Evolutionary conservation across 2,888 invertebrate genomes (phyloP), one percentile per base, ranked within the genome.

Genomic region (Mayetiola destructor): DNA sequence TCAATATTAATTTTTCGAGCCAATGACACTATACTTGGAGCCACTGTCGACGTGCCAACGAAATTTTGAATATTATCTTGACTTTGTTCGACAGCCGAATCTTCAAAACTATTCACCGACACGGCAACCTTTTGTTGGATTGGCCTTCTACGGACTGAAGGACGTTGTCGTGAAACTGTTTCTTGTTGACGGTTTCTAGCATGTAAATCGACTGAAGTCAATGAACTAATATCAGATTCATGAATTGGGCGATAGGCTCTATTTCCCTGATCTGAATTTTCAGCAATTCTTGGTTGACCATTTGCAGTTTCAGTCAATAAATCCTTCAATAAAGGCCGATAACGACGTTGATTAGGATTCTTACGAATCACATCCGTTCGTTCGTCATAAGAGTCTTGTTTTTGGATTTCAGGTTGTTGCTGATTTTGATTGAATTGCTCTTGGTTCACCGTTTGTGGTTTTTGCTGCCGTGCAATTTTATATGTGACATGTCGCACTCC

Each of bases 181-280:
- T 57, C 20, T 48, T 21, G 30, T 12, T n/a, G 12, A 5, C 10
- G 14, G 14, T 27, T 29, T 23, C 4, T 32, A 29, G 20, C n/a
- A 30, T 39, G 57, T 9, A 56, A 39, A 56, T 58, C 58, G 12
- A 30, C 12, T n/a, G 58, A 29, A n/a, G 56, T 56, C 2, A 59
- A 29, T 23, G 57, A 59, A 53, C 56, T 56, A n/a, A 58, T 40
- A 27, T 58, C 58, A 20, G 37, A 27, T 2, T 30, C 36, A 36
- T 53, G 14, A 52, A 16, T 20, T 16, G 54, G 56, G 3, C 56
- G 53, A 23, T 56, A 54, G 18, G 52, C 35, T 42, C 59, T 21
- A 32, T 40, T 14, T 6, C 12, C 40, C 42, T 56, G 27, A 20
- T 53, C 36, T 21, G 27, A 27, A 36, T 40, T 36, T 12, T 53